Conservation (phyloP, 2,113 vertebrate species). For the Sinosuthora webbiana region DNA sequence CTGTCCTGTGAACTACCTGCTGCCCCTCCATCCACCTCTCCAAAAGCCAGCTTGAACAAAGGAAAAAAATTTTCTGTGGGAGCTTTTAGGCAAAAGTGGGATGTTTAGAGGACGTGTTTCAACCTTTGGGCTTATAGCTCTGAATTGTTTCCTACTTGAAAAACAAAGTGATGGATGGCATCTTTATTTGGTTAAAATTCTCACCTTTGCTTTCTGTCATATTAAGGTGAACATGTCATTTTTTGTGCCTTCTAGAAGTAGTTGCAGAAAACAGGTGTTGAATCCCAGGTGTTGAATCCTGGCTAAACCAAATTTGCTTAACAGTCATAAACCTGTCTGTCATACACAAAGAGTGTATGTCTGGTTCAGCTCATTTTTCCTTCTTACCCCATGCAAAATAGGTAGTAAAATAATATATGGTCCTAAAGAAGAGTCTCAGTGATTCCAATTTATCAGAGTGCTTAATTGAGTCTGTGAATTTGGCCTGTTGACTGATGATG, state of each 20-base stretch:
- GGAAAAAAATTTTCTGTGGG: not conserved
- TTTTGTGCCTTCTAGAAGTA: not conserved
- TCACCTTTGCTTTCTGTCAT: not conserved
- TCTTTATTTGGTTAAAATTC: not conserved
- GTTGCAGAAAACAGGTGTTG: not conserved
- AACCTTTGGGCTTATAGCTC: not conserved
- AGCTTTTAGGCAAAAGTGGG: not conserved
- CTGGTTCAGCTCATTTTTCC: not conserved
- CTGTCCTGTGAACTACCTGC: too few species aligned
- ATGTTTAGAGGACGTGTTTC: rapidly evolving
- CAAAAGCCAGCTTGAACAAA: not conserved
- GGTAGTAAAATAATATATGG: not conserved
- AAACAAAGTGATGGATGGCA: not conserved
- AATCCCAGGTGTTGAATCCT: not conserved
- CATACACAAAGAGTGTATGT: too few species aligned
- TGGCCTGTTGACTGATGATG: conserved; percentile 57
- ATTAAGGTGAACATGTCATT: rapidly evolving
- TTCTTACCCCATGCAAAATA: not conserved
- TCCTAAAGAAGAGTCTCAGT: not conserved
- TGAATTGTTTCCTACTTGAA: not conserved
- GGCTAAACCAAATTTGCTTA: not conserved
- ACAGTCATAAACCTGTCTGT: not conserved
- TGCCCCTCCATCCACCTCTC: not conserved
- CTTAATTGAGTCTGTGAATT: conserved; percentile 50
- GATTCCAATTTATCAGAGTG: conserved; percentile 48